These are phyloP conservation scores for Criorhina ranunculi DNA, from an alignment of 2,888 invertebrate genomes.

Conservation along the genomic window DNA sequence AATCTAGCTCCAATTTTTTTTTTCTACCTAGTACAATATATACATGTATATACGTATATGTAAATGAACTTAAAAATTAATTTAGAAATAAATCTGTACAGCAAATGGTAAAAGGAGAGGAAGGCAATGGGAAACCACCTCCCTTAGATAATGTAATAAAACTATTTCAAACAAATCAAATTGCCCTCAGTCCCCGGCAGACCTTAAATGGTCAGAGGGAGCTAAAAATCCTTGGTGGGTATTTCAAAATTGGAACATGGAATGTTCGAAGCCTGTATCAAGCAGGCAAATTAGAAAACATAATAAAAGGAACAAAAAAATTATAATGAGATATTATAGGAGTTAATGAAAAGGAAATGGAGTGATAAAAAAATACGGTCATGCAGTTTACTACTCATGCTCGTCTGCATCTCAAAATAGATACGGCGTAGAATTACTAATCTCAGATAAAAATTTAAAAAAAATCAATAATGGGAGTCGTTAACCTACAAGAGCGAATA, in stretches of 20 bases:
- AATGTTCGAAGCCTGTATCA: neutral
- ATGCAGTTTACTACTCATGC: neutral
- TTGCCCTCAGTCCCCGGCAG: no score
- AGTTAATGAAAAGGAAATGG: neutral
- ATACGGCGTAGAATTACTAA: neutral
- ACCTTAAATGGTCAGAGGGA: neutral
- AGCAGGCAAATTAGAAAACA: neutral
- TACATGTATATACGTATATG: no score
- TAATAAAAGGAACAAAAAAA: neutral
- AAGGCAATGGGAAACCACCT: no score
- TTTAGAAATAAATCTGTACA: no score
- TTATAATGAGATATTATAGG: neutral
- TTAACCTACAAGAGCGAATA: neutral
- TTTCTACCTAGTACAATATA: no score
- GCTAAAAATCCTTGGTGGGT: slow-evolving; percentile 3
- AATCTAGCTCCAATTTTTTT: no score
- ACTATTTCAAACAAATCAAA: no score
- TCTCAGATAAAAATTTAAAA: neutral
- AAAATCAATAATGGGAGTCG: slow-evolving; percentile 9
- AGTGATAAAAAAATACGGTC: neutral
- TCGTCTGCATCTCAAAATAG: neutral
- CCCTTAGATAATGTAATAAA: no score
- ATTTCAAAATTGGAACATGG: slow-evolving; percentile 5
- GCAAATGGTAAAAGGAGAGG: no score
- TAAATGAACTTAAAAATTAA: no score